Base-by-base conservation (phyloP, 1,140 invertebrate genomes). In the Heliconius melpomene region DNA sequence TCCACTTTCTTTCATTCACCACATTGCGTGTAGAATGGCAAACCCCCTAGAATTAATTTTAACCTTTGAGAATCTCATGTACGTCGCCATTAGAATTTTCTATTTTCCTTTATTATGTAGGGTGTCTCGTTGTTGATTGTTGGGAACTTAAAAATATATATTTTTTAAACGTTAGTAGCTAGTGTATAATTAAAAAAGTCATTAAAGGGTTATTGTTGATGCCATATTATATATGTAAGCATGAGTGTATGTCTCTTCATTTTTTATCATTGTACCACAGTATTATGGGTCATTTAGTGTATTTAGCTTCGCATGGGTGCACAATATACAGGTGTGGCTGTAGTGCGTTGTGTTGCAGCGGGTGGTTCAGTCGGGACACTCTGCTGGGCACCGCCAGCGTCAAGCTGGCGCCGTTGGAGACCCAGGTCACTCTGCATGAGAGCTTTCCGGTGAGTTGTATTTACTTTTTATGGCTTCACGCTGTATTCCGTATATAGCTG, bases 331-430 rank as follows among this genome's bases (percentile, higher is more conserved):
- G 81, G 88, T 84, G 87, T 83, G 83, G 87, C 84, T 86, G 87
- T 83, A 87, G 80, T 87, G 85, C 88, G 79, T 85, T 88, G 84
- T 96, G 95, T 97, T 97, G 94, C 96, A 98, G 98, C 89, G 98
- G 98, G 80, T 98, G 99, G 93, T 96, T 99, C 86, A 95, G 98
- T 80, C 96, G 97, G 85, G 98, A 99, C 92, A 95, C 96, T 66
- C 93, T 98, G n/a, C 93, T 99, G 78, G 98, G 98, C n/a, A 97
- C 96, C 16, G 97, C 96, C 2, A 96, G 95, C 82, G 96, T 99
- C 1, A 99, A 99, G 90, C 92, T 99, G 72, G 96, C 97, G 84
- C 96, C 96, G 23, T 94, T 99, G 71, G 98, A 99, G 95, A 97
- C 96, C 0, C 96, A 97, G 79, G 98, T 98, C 88, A 97, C 96